phyloP scores from a whole-genome alignment of 2,797 vertebrate genomes.

The Sebastiscus albofasciatus region DNA sequence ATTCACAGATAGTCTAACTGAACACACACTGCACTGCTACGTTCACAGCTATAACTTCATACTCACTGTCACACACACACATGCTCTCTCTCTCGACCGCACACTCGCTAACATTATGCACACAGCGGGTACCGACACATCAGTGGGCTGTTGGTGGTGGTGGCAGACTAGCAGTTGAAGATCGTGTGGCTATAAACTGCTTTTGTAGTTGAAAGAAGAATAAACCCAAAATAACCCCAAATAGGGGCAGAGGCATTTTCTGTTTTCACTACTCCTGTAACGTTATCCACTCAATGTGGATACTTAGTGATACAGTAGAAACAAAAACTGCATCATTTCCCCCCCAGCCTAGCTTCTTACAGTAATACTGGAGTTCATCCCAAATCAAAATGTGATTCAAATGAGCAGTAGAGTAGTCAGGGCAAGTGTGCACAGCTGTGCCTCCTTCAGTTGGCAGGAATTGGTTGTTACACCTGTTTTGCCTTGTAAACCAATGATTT shows the following conservation, averaged over 20 bases:
- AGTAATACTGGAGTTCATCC: slow-evolving; percentile 12
- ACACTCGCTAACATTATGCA: background rate
- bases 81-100: background rate
- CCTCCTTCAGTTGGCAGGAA: slow-evolving; percentile 46
- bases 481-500: slow-evolving; percentile 66
- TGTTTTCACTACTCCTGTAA: background rate
- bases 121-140: background rate
- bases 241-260: background rate
- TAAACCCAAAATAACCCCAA: too few relatives aligned
- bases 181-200: background rate
- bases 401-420: slow-evolving; percentile 26
- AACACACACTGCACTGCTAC: background rate
- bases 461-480: slow-evolving; percentile 63
- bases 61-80: background rate
- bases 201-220: background rate
- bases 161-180: background rate
- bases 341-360: background rate
- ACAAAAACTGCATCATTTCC: background rate
- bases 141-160: background rate
- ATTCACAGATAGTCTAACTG: background rate
- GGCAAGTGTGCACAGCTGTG: slow-evolving; percentile 56
- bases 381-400: slow-evolving; percentile 42
- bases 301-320: background rate
- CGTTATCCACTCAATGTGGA: background rate
- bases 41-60: background rate